Percentiles rank a stretch among this genome's conserved stretches.
These are phyloP conservation scores for Crotalus horridus DNA, from an alignment of 2,113 vertebrate species.

Conservation along the genomic window DNA sequence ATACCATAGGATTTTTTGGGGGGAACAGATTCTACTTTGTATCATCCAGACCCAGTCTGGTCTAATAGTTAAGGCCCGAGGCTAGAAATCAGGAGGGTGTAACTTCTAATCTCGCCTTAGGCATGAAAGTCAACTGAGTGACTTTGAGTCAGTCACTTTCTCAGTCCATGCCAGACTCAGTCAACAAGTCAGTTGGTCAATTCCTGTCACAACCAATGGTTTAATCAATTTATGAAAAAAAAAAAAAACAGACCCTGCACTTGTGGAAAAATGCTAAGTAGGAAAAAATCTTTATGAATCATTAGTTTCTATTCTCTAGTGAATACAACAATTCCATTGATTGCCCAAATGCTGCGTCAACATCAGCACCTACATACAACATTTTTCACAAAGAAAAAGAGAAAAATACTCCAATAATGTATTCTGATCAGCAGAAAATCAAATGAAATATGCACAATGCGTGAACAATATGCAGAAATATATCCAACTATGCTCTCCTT, in stretches of 20 bases:
- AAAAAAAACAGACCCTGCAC: not conserved
- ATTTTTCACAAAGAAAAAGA: not conserved
- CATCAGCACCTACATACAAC: not conserved
- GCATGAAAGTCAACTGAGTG: not conserved
- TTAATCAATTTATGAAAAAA: not conserved
- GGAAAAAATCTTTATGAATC: not conserved
- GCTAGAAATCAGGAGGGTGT: not conserved
- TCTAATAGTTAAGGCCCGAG: not conserved
- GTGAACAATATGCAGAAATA: fast-evolving
- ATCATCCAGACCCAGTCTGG: not conserved
- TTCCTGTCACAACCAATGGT: not conserved
- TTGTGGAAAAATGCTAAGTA: not conserved
- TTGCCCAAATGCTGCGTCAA: not conserved
- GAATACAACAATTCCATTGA: slow-evolving; percentile 8
- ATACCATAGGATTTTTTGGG: not conserved
- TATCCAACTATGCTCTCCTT: not conserved
- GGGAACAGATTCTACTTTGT: not conserved
- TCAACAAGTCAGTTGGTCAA: not conserved
- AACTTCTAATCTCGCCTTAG: not conserved
- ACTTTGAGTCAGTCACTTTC: not conserved
- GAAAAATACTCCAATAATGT: not conserved
- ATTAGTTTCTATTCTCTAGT: not conserved
- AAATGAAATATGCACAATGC: not conserved
- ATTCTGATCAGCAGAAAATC: not conserved
- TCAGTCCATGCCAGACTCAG: not conserved